Percentiles rank a stretch among this genome's conserved stretches.
Evolutionary conservation across 2,113 vertebrate species (phyloP).

Genomic region (Corydoras sp.): DNA sequence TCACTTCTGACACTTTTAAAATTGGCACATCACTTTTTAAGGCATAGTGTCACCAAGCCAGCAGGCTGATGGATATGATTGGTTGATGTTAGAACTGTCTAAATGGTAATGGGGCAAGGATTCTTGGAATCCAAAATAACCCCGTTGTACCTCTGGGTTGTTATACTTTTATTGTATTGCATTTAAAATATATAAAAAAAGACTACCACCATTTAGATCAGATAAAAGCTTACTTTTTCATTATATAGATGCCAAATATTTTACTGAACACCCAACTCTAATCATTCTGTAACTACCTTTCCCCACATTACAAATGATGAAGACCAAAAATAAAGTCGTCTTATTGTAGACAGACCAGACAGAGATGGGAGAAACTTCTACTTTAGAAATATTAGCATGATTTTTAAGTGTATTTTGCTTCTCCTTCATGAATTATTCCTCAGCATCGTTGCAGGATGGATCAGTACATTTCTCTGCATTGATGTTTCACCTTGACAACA

Average conservation of each 20-base stretch:
- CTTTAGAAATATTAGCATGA: constrained; percentile 5
- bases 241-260: too few relatives aligned
- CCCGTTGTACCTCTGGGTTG: too few relatives aligned
- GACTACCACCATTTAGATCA: too few relatives aligned
- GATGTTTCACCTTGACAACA: constrained; percentile 26
- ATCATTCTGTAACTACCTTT: too few relatives aligned
- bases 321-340: too few relatives aligned
- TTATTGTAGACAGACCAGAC: too few relatives aligned
- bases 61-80: constrained; percentile 14
- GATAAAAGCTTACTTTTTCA: too few relatives aligned
- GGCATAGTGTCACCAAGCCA: not conserved
- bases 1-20: constrained; percentile 31
- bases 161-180: too few relatives aligned
- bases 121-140: constrained; percentile 2
- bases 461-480: constrained; percentile 18
- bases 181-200: too few relatives aligned
- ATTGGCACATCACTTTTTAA: constrained; percentile 6
- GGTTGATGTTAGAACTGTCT: not conserved
- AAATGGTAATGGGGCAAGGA: not conserved
- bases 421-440: constrained; percentile 28
- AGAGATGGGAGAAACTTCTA: not conserved
- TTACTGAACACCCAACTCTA: too few relatives aligned
- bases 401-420: not conserved
- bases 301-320: too few relatives aligned
- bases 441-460: not conserved